phyloP scores from a whole-genome alignment of 2,797 vertebrate genomes.

The Microhierax caerulescens region DNA sequence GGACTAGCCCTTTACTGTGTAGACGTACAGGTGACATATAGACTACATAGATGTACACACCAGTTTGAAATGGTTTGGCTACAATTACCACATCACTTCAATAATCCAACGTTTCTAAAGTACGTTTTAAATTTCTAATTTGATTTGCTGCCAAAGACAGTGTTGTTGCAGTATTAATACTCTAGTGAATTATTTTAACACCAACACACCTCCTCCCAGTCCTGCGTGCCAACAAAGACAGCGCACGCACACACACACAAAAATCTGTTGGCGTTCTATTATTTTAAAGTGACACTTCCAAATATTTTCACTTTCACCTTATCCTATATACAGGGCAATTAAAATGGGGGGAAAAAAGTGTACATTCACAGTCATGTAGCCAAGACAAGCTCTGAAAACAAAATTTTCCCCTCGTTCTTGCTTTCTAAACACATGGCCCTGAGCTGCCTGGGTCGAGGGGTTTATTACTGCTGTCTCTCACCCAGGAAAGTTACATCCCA shows the following conservation, averaged over 20 bases:
- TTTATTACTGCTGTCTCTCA: not conserved
- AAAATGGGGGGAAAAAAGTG: not conserved
- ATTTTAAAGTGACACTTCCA: not conserved
- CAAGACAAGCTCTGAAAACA: not conserved
- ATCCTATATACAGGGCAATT: not conserved
- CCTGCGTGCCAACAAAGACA: not conserved
- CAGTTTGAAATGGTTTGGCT: not conserved
- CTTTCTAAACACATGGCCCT: not conserved
- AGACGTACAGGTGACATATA: not conserved
- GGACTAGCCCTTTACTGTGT: not conserved
- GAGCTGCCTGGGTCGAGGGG: not conserved
- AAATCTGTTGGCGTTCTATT: not conserved
- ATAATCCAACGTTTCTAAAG: not conserved
- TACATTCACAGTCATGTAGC: not conserved
- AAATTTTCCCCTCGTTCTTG: not conserved
- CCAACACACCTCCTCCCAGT: conserved; percentile 37
- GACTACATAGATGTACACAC: not conserved
- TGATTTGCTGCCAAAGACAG: conserved; percentile 25
- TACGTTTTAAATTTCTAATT: not conserved
- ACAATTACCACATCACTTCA: not conserved
- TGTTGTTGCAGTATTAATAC: conserved; percentile 35
- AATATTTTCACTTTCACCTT: not conserved
- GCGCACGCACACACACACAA: not conserved
- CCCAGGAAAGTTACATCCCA: not conserved
- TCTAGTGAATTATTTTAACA: conserved; percentile 27